Base-by-base conservation (phyloP, 1,140 invertebrate genomes). In the Hylyphantes graminicola region DNA sequence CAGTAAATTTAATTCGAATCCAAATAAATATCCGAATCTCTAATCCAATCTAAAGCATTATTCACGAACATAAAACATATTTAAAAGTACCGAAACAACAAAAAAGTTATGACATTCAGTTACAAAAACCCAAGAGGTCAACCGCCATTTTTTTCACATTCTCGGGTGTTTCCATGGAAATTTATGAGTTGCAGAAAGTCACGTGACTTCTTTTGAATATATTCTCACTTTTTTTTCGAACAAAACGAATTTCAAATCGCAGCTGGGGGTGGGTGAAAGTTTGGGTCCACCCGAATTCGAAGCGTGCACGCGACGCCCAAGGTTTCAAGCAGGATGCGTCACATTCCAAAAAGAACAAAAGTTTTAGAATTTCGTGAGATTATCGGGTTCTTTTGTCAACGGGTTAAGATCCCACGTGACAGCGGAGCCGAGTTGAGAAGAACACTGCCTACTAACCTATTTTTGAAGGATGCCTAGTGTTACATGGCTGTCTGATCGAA, bases 301-400 rank as follows among this genome's bases (percentile, higher is more conserved):
- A 80, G 68, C 74, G 64, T 48, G 35, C 74, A 17, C 13, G n/a
- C 17, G 48, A 81, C 79, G 79, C 79, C 79, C 79, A 63, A 68
- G 67, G 63, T 78, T 78, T 51, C 65, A 78, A 17, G 48, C 67
- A 70, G 15, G 50, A 70, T 9, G 13, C 68, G 51, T 70, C 68
- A 68, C 65, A 68, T n/a, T 68, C 35, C 35, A 35, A 35, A 35
- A 21, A 61, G 53, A 51, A 17, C 50, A 72, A 67, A 17, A 17
- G 50, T 51, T 76, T 76, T 50, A 63, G 73, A 76, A 76, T 76
- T n/a, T 80, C 59, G 15, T 48, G 68, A 63, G 57, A 81, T 68
- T 81, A 70, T 73, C 63, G 68, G 57, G 53, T 59, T 72, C 57
- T 63, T 72, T 73, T 73, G 51, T 70, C n/a, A 73, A 61, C 59